Percentiles rank a stretch among this genome's conserved stretches.
Evolutionary conservation across 2,113 vertebrate species (phyloP).

Genomic region (Dicerorhinus sumatrensis): DNA sequence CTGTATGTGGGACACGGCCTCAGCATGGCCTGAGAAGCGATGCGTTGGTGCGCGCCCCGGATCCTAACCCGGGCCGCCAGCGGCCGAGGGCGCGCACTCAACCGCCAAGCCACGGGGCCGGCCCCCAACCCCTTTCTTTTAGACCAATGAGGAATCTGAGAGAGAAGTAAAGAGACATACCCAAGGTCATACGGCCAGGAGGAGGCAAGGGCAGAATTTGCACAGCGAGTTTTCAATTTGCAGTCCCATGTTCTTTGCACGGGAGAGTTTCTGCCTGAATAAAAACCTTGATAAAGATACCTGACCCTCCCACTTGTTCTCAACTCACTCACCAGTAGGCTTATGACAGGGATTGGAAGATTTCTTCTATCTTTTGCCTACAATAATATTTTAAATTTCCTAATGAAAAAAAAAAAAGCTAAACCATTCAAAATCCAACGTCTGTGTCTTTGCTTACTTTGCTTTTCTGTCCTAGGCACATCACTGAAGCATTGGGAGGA

Average conservation of each 20-base stretch:
- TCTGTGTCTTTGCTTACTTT: neutral
- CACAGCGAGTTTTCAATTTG: neutral
- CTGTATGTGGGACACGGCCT: too few relatives aligned
- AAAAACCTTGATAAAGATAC: neutral
- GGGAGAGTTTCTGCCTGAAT: neutral
- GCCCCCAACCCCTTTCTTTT: neutral
- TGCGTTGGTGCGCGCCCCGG: too few relatives aligned
- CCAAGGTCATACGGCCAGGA: neutral
- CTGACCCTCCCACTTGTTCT: neutral
- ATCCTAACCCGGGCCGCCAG: too few relatives aligned
- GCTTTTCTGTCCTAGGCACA: neutral
- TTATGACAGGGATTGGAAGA: neutral
- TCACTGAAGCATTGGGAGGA: neutral
- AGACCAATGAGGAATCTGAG: neutral
- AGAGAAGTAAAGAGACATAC: neutral
- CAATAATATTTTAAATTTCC: neutral
- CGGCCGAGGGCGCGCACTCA: too few relatives aligned
- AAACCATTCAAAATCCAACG: neutral
- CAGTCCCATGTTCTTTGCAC: neutral
- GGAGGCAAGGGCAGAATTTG: neutral
- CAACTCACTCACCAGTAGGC: neutral
- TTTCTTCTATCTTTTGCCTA: neutral
- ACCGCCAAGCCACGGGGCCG: too few relatives aligned
- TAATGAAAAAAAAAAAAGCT: neutral
- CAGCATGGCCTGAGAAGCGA: too few relatives aligned